Evolutionary conservation across 2,113 vertebrate genomes (phyloP), one percentile per base, ranked within the genome.

Genomic region (Marmota flaviventris): DNA sequence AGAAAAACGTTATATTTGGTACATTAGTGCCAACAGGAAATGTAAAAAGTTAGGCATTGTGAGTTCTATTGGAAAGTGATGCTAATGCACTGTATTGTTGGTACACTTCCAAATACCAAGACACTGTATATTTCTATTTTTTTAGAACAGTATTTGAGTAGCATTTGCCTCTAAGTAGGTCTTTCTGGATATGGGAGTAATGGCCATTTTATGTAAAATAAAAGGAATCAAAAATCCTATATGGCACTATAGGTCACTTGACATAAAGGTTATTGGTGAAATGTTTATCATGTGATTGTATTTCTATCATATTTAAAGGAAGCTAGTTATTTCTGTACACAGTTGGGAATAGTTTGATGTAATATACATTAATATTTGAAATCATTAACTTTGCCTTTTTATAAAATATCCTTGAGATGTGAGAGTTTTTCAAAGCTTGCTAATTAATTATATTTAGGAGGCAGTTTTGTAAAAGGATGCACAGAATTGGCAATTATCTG

Each of bases 111-210:
- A 98, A 97, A 96, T 78, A 92, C 72, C 73, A 93, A 63, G 89
- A 84, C 86, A 61, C 8, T 89, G 78, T 82, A 84, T 42, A 72
- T 97, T 97, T 98, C 97, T 97, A 89, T 96, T 94, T 98, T 86
- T 96, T 13, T 72, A 90, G 56, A 97, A 95, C 53, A 97, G 81
- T 92, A 88, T 97, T 98, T 98, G 85, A 95, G 96, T 86, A 96
- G 42, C 34, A 95, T 73, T 96, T 98, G 94, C 73, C 63, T 98
- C 86, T 97, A 85, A 97, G 90, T 73, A 96, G 82, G 70, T 93
- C 96, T 14, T 97, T 89, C 76, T 92, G 34, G 22, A 95, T 97
- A 92, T 85, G 12, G 20, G 22, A 93, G 12, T 27, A 72, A 39
- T 81, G 1, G 5, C 2, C 12, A 42, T 37, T 67, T 91, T 72